Evolutionary conservation across 2,113 vertebrate species (phyloP).

Genomic region (Acrocephalus kingi): DNA sequence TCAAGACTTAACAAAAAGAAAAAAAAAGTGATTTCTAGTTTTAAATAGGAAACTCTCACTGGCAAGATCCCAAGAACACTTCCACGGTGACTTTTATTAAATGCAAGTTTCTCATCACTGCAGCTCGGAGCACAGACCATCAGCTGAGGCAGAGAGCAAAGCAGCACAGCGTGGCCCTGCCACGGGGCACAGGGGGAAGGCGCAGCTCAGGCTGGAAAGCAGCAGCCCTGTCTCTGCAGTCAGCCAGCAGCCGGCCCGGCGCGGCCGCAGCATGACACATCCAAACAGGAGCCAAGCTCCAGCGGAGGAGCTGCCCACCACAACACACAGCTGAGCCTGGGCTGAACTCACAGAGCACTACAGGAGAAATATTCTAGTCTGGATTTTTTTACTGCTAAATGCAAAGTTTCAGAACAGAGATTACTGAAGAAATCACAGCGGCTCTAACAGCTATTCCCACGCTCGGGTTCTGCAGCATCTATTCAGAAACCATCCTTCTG

Average conservation of each 20-base stretch:
- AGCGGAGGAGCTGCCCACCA: neutral
- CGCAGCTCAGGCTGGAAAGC: neutral
- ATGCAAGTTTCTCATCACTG: neutral
- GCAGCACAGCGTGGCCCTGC: neutral
- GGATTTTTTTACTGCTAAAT: neutral
- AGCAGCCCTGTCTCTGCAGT: neutral
- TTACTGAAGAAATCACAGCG: neutral
- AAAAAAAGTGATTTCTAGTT: neutral
- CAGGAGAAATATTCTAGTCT: neutral
- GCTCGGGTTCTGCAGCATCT: neutral
- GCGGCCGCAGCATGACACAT: constrained; percentile 6
- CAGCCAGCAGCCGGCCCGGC: neutral
- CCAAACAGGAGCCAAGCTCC: neutral
- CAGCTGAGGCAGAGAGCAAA: neutral
- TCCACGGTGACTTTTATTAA: neutral
- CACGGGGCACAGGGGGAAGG: rapidly evolving
- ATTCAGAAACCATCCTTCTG: neutral
- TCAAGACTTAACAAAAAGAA: neutral
- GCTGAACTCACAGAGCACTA: rapidly evolving
- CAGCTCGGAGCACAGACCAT: neutral
- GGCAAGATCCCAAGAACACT: constrained; percentile 32
- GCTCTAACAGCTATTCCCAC: neutral
- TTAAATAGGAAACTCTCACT: constrained; percentile 47
- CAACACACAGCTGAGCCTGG: neutral
- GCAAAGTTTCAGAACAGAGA: neutral